Evolutionary conservation across 2,888 invertebrate species (phyloP), one percentile per base, ranked within the genome.

Genomic region (Flexamia atlantica): DNA sequence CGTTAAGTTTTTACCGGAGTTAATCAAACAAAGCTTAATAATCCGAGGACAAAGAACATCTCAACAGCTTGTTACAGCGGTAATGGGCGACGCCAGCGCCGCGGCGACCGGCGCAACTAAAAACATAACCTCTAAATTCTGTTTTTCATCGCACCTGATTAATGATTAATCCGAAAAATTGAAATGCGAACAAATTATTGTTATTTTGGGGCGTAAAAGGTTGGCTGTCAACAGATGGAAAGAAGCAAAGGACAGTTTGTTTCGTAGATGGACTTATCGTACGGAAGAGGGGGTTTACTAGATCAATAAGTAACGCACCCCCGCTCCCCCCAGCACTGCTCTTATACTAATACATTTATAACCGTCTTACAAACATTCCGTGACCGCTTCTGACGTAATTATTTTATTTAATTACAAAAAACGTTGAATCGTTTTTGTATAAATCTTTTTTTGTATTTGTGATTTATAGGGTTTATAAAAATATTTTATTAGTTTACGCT

Each of bases 31-130:
- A 57, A 20, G 57, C 57, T 20, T 5, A 57, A 57, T 12, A 23
- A 57, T 57, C 12, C n/a, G 57, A 57, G 57, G 3, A 57, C 57
- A 57, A 57, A 57, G 57, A 57, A 57, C 57, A 57, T 57, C 23
- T 23, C 57, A 57, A 23, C 57, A 46, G 23, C 57, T 57, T 57
- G 57, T 57, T 57, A 57, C 3, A 23, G 57, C 12, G 57, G 57
- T 57, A 46, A 46, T 46, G 57, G 57, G 9, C 23, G 10, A 57
- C 14, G 57, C 23, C 23, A 23, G 57, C 57, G 20, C 23, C 9
- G 57, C 57, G 57, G 57, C 57, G 4, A 20, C 4, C 23, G 7
- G 23, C 3, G 57, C 4, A 57, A 57, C 57, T 57, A 57, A 57
- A 23, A n/a, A 7, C 1, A 2, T 57, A 57, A 57, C 57, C 57